A percentile compares a stretch with the other conserved stretches of the same genome.
These are phyloP conservation scores for Chrysolina oricalcia DNA, from an alignment of 2,888 invertebrate species.

Conservation along the genomic window DNA sequence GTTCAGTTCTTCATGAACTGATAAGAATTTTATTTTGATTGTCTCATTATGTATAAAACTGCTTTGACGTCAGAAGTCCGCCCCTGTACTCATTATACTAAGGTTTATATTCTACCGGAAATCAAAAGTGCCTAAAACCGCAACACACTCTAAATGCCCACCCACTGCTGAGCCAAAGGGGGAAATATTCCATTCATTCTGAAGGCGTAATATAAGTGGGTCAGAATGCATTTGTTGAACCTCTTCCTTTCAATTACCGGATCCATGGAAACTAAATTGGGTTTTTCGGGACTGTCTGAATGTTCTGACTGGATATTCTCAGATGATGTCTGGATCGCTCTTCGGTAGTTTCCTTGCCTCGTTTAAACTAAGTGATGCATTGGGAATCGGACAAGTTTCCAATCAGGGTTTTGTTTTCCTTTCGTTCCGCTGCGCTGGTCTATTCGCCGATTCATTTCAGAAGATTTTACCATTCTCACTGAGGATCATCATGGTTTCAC, in stretches of 20 bases:
- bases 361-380: slow-evolving; percentile 2
- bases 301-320: slow-evolving; percentile 31
- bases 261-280: slow-evolving; percentile 44
- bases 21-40: too few relatives aligned
- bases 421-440: neutral
- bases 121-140: slow-evolving; percentile 12
- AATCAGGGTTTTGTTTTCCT: slow-evolving; percentile 12
- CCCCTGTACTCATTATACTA: neutral
- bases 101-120: slow-evolving; percentile 1
- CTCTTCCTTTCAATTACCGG: slow-evolving; percentile 46
- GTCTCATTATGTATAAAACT: neutral
- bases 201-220: slow-evolving; percentile 41
- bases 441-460: neutral
- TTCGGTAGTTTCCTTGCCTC: neutral
- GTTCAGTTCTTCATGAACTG: too few relatives aligned
- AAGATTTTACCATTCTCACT: neutral
- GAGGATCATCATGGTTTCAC: neutral
- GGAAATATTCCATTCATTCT: slow-evolving; percentile 41
- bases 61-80: neutral
- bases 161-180: neutral
- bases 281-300: slow-evolving; percentile 35
- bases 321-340: slow-evolving; percentile 11
- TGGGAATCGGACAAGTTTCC: neutral
- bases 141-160: slow-evolving; percentile 4
- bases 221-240: slow-evolving; percentile 43